Evolutionary conservation across 2,797 vertebrate genomes (phyloP), one percentile per base, ranked within the genome.

Genomic region (Rhodeus uyekii): DNA sequence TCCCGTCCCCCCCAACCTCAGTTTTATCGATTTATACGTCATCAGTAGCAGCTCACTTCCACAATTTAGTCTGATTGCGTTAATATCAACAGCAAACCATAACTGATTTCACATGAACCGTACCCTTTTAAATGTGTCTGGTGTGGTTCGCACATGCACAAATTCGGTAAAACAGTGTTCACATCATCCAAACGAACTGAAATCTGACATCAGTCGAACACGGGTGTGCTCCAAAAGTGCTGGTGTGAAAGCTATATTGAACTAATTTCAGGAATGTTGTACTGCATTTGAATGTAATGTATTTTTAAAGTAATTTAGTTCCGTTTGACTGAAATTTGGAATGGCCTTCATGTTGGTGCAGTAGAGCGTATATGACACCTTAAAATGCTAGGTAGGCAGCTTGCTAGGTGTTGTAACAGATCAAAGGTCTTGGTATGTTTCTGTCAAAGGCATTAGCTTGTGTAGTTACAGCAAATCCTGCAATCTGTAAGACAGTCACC

Each of bases 401-500:
- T 48, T 38, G 12, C 38, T 34, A 44, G 8, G 27, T 60, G 27
- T 60, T 44, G 24, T 19, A 71, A 60, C 22, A 39, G 13, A 69
- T 32, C 12, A 42, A 34, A 14, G 44, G 19, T 39, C 63, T 42
- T 68, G 34, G 63, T 55, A 55, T 39, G 68, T 71, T 46, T 8
- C 29, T 29, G 67, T 71, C 6, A 0, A 68, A 36, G 63, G 34
- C 65, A 22, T 8, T 34, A 74, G 34, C 24, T 61, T 3, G 9
- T 34, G 64, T 44, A 44, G 50, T 46, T 44, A 46, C 38, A 46
- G 65, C 50, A 60, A 69, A n/a, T 38, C 22, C 50, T 24, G 10
- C 50, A 13, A 32, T 71, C 27, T 53, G 39, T 71, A 24, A 79
- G 13, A 34, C 38, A 79, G 64, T 34, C 78, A 71, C 32, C 18